phyloP scores from a whole-genome alignment of 2,113 vertebrate species.

The Rhinoptilus africanus region DNA sequence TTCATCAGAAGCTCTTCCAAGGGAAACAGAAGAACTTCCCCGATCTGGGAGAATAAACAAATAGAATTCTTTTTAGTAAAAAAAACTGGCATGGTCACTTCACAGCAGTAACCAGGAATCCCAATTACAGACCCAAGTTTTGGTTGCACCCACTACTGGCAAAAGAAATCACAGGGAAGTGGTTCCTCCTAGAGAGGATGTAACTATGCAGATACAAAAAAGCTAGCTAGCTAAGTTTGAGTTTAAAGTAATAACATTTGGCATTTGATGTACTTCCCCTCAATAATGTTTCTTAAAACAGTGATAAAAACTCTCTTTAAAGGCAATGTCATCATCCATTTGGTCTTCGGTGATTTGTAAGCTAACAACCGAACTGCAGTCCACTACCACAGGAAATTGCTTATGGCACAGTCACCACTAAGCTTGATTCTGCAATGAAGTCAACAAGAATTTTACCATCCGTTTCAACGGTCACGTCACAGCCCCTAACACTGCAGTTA shows the following conservation, averaged over 20 bases:
- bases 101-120: neutral
- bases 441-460: neutral
- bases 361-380: neutral
- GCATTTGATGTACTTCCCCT: neutral
- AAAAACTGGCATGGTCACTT: neutral
- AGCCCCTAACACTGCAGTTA: neutral
- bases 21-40: neutral
- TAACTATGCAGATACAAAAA: neutral
- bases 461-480: neutral
- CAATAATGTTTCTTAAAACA: neutral
- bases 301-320: neutral
- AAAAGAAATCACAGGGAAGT: neutral
- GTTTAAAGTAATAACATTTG: neutral
- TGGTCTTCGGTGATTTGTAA: neutral
- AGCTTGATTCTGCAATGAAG: neutral
- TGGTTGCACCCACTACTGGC: neutral
- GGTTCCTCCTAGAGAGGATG: neutral
- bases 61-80: neutral
- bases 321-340: neutral
- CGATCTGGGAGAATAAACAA: neutral
- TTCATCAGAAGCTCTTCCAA: neutral
- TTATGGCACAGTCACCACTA: neutral
- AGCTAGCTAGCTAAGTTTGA: neutral
- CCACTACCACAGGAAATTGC: neutral
- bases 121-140: neutral